Base-by-base conservation (phyloP, 1,140 invertebrate genomes). In the Brachionus paranguensis region DNA sequence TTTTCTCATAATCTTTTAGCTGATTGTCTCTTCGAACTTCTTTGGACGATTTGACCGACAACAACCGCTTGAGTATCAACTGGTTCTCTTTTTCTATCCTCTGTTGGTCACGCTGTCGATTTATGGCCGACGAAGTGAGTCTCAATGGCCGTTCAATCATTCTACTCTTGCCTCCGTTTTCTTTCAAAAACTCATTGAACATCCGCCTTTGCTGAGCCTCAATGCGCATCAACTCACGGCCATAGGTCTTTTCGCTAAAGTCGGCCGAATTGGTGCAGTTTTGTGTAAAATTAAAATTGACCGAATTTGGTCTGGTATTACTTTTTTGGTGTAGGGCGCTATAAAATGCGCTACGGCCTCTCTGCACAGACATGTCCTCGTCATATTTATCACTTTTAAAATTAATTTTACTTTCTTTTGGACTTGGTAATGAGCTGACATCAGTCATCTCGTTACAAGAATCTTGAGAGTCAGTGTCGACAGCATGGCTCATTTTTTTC, bases 1-100 rank as follows among this genome's bases (percentile, higher is more conserved):
- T 81, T 81, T 27, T 81, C 41, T 81, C 78, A 68, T 81, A 81
- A 29, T 81, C 78, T 81, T 64, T 81, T 60, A 81, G 43, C 14
- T 81, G 78, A 60, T 64, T 27, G 10, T 81, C 78, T 60, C 41
- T 43, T 6, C 64, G 10, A 45, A 81, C 33, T 24, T 81, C 37
- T 45, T 68, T 60, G 8, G 53, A 43, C 8, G 78, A 60, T 81
- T 81, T 81, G 5, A 81, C 78, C 7, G 33, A 24, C 10, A 81
- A 8, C 27, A 81, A 68, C 20, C 78, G 50, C n/a, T 81, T 60
- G 10, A 81, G 43, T 43, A 81, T 81, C 14, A 83, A 1, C 6
- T 68, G 41, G 37, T 83, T 83, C 47, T 83, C 81, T 50, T 60
- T 53, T 70, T 83, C 81, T 12, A 83, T 83, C 53, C 60, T n/a